These are phyloP conservation scores for Sycobia sp. DNA, from an alignment of 1,140 invertebrate species.

Conservation along the genomic window DNA sequence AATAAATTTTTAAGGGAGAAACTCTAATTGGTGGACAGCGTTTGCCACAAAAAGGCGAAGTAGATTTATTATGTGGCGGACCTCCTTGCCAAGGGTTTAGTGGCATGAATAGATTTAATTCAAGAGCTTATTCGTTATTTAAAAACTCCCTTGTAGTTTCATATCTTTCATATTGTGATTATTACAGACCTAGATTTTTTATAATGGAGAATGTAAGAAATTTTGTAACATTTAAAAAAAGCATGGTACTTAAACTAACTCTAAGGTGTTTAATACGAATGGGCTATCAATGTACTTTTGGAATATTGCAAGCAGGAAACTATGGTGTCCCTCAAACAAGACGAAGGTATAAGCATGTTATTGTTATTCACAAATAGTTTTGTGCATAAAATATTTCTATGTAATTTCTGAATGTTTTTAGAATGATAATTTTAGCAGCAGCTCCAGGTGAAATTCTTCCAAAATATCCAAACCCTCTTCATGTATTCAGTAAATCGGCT, in stretches of 20 bases:
- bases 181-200: constrained; percentile 83
- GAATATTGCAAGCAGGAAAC: constrained; percentile 83
- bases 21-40: constrained; percentile 64
- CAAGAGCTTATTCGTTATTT: constrained; percentile 83
- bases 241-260: constrained; percentile 83
- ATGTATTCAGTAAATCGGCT: constrained; percentile 77
- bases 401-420: constrained; percentile 60
- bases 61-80: constrained; percentile 84
- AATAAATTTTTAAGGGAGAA: constrained; percentile 56
- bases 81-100: constrained; percentile 93
- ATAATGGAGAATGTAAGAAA: constrained; percentile 88
- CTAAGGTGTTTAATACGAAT: constrained; percentile 78
- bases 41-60: constrained; percentile 79
- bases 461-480: constrained; percentile 78
- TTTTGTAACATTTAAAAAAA: constrained; percentile 80
- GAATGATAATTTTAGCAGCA: constrained; percentile 81
- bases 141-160: constrained; percentile 89
- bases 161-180: constrained; percentile 85
- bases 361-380: not conserved
- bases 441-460: constrained; percentile 83
- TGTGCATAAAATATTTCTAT: too few relatives aligned
- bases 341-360: constrained; percentile 61
- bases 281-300: constrained; percentile 89
- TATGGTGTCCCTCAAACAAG: constrained; percentile 86
- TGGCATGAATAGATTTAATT: constrained; percentile 89